A percentile compares a stretch with the other conserved stretches of the same genome.
Conservation (phyloP, 2,797 vertebrate genomes). For the Buceros bicornis region DNA sequence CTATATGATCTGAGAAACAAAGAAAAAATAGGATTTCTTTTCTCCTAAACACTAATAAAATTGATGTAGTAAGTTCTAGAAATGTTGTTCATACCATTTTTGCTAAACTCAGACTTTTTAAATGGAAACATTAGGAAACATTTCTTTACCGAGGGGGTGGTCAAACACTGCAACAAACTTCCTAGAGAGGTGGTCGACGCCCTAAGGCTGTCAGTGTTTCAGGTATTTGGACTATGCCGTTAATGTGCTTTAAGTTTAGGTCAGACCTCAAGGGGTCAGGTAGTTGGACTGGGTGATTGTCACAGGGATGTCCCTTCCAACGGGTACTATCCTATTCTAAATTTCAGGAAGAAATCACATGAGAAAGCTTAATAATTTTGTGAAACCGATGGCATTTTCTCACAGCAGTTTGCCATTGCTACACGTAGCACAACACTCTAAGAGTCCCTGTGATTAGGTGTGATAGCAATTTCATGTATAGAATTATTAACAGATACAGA, state of each 20-base stretch:
- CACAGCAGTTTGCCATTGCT: background rate
- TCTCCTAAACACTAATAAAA: background rate
- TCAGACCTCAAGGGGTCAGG: background rate
- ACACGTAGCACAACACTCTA: background rate
- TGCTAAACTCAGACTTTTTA: background rate
- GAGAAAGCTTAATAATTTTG: background rate
- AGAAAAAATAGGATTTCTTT: background rate
- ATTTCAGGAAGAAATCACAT: background rate
- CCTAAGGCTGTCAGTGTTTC: background rate
- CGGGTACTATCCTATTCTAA: background rate
- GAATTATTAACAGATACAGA: background rate
- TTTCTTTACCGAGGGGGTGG: background rate
- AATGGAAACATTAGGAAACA: background rate
- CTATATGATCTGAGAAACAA: background rate
- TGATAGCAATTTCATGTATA: background rate
- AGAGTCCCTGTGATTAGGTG: background rate
- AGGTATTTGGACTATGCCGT: background rate
- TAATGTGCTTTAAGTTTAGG: background rate
- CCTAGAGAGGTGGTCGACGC: background rate
- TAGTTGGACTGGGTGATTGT: accelerated
- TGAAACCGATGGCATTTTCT: background rate
- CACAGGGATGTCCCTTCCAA: background rate
- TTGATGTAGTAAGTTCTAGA: background rate
- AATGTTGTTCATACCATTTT: background rate
- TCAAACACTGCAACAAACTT: background rate